These are phyloP conservation scores for Grammomys surdaster DNA, from an alignment of 2,113 vertebrate species.

Conservation along the genomic window DNA sequence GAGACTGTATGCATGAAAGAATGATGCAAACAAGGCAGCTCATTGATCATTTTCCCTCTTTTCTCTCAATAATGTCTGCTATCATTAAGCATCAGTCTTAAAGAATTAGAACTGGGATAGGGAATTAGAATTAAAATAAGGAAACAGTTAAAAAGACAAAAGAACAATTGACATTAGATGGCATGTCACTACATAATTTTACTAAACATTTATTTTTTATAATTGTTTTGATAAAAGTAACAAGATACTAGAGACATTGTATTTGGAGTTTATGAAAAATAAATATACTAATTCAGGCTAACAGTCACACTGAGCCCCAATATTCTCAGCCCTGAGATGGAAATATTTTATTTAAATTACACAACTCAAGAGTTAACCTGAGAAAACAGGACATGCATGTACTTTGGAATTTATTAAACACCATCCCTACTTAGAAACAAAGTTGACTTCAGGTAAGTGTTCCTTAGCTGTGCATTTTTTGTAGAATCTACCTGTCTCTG, in stretches of 20 bases:
- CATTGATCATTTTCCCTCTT: neutral
- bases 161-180: neutral
- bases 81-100: neutral
- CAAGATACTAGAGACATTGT: neutral
- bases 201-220: neutral
- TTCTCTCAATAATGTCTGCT: neutral
- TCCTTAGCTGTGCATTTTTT: neutral
- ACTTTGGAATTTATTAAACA: neutral
- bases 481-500: neutral
- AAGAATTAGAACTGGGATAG: neutral
- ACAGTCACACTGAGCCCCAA: neutral
- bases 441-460: neutral
- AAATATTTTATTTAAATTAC: neutral
- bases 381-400: neutral
- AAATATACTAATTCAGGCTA: neutral
- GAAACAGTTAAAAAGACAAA: neutral
- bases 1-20: neutral
- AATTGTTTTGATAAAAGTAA: conserved; percentile 7
- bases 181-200: neutral
- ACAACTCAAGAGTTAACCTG: neutral
- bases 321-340: neutral
- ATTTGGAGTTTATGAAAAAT: neutral
- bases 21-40: neutral
- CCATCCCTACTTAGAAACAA: neutral
- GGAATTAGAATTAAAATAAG: neutral